Evolutionary conservation across 2,113 vertebrate species (phyloP).

Genomic region (Collichthys lucidus): DNA sequence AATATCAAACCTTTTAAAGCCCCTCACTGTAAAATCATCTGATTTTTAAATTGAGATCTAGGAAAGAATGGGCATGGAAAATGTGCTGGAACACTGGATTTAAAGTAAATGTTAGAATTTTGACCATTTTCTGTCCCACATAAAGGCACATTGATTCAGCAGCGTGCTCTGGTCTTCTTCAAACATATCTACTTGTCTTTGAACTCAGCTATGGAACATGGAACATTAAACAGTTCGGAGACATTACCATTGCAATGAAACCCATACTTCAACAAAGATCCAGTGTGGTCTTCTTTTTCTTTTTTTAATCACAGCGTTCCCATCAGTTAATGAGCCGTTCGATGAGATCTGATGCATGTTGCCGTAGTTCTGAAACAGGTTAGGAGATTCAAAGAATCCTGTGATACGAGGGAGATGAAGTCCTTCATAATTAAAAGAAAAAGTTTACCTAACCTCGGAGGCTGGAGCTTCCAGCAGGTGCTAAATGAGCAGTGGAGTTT

Average conservation of each 20-base stretch:
- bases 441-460: not conserved
- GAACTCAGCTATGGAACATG: slow-evolving; percentile 13
- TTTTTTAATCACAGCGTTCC: not conserved
- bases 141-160: not conserved
- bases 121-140: not conserved
- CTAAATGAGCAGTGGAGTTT: not conserved
- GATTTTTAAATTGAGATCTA: too few relatives aligned
- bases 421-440: not conserved
- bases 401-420: not conserved
- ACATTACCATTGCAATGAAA: slow-evolving; percentile 1
- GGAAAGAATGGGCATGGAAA: not conserved
- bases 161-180: slow-evolving; percentile 10
- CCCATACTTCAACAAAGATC: slow-evolving; percentile 3
- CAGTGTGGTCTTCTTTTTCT: not conserved
- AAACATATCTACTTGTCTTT: slow-evolving; percentile 6
- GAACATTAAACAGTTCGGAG: slow-evolving; percentile 28
- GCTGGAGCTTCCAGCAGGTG: not conserved
- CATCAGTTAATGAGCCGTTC: not conserved
- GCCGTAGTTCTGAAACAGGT: not conserved
- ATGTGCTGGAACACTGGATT: slow-evolving; percentile 6
- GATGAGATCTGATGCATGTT: not conserved
- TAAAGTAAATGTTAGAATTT: not conserved
- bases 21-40: too few relatives aligned
- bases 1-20: not conserved
- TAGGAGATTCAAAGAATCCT: not conserved